Evolutionary conservation across 2,888 invertebrate species (phyloP).

Genomic region (Melinaea menophilus): DNA sequence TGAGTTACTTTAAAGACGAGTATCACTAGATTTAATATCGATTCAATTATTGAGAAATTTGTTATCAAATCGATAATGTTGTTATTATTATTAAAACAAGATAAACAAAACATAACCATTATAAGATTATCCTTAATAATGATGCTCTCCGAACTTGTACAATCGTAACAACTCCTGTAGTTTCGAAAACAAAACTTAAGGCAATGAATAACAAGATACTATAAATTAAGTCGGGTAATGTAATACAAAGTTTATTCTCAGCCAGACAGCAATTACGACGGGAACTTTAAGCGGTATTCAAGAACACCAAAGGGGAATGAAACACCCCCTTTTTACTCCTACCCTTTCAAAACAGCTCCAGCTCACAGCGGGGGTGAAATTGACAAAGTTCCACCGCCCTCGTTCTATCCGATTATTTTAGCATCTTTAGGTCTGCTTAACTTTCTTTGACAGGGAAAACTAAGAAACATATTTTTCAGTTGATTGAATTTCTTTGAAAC

Average conservation of each 20-base stretch:
- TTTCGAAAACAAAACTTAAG: slow-evolving; percentile 55
- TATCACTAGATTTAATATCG: neutral
- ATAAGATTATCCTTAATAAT: slow-evolving; percentile 5
- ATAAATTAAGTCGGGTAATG: slow-evolving; percentile 74
- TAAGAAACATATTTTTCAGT: slow-evolving; percentile 42
- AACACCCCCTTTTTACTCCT: slow-evolving; percentile 36
- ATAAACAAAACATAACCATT: neutral
- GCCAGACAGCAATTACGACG: slow-evolving; percentile 74
- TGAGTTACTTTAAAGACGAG: slow-evolving; percentile 29
- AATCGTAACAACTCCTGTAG: slow-evolving; percentile 24
- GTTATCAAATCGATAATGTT: no score
- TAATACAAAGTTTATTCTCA: slow-evolving; percentile 74
- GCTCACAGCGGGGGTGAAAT: slow-evolving; percentile 56
- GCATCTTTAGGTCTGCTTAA: slow-evolving; percentile 56
- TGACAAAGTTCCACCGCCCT: slow-evolving; percentile 61
- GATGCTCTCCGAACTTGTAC: slow-evolving; percentile 1
- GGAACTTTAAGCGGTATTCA: slow-evolving; percentile 73
- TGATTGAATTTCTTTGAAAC: slow-evolving; percentile 31
- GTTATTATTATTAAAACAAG: no score
- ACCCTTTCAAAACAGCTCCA: slow-evolving; percentile 57
- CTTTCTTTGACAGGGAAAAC: slow-evolving; percentile 52
- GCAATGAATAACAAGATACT: slow-evolving; percentile 71
- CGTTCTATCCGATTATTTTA: slow-evolving; percentile 61
- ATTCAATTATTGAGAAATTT: neutral
- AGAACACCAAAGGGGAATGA: slow-evolving; percentile 60